Evolutionary conservation across 2,888 invertebrate genomes (phyloP).

Genomic region (Trissonchulus latispiculum): DNA sequence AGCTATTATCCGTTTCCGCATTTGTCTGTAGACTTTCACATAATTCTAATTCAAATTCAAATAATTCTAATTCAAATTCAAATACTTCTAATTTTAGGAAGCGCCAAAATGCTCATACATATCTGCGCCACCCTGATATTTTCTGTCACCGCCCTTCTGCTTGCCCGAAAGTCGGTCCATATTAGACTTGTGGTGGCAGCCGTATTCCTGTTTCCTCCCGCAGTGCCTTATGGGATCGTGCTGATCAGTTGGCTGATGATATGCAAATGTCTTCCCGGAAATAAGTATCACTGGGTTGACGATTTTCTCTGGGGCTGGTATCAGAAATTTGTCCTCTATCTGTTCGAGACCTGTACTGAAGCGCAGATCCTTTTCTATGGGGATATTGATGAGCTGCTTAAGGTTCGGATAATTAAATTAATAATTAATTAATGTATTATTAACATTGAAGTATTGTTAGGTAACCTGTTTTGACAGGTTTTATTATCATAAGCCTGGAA

Average conservation of each 20-base stretch:
- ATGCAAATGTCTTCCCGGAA: background rate
- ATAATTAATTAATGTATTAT: too few species aligned
- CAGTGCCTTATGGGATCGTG: background rate
- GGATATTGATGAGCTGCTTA: background rate
- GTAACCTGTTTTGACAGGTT: too few species aligned
- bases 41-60: too few species aligned
- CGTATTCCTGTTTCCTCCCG: background rate
- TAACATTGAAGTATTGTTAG: background rate
- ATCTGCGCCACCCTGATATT: too few species aligned
- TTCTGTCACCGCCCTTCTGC: too few species aligned
- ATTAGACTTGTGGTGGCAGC: background rate
- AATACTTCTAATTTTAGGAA: too few species aligned
- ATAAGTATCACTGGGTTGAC: background rate
- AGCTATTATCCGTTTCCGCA: too few species aligned
- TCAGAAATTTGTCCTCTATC: background rate
- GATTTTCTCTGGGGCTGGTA: background rate
- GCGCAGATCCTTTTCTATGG: background rate
- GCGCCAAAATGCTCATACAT: too few species aligned
- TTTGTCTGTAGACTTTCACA: too few species aligned
- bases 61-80: too few species aligned
- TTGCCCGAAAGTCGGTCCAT: background rate
- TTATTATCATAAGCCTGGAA: too few species aligned
- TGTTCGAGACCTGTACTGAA: background rate
- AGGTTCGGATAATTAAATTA: too few species aligned
- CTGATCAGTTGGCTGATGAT: background rate